Conservation (phyloP, 2,888 invertebrate species). For the Ectemnius lituratus region DNA sequence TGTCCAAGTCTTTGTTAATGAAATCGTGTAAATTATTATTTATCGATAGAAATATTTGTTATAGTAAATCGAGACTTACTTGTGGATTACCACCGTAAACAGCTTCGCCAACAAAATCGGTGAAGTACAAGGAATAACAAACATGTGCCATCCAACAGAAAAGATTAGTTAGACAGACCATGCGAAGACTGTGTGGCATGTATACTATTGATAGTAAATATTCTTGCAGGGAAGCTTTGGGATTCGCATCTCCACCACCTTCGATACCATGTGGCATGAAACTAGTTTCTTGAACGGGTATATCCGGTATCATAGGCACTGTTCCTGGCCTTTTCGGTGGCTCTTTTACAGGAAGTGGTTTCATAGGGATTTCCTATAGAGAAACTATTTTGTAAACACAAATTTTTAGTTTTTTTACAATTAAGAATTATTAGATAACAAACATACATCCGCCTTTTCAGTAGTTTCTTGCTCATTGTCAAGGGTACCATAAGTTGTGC, state of each 20-base stretch:
- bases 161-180: conserved; percentile 92
- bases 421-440: conserved; percentile 31
- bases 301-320: conserved; percentile 68
- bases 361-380: conserved; percentile 67
- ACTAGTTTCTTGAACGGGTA: conserved; percentile 32
- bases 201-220: conserved; percentile 94
- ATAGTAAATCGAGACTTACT: conserved; percentile 77
- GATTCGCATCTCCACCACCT: conserved; percentile 52
- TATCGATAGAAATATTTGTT: neutral
- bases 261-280: conserved; percentile 28
- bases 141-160: conserved; percentile 99
- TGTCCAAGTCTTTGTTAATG: neutral
- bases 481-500: conserved; percentile 69
- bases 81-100: conserved; percentile 93
- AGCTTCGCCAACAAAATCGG: conserved; percentile 96
- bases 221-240: conserved; percentile 75
- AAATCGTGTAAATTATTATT: neutral
- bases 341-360: conserved; percentile 62
- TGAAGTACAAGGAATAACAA: conserved; percentile 97
- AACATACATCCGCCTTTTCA: conserved; percentile 57
- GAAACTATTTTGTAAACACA: neutral
- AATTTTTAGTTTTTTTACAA: conserved; percentile 7
- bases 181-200: conserved; percentile 92
- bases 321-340: conserved; percentile 60
- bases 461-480: conserved; percentile 63